Evolutionary conservation across 2,797 vertebrate genomes (phyloP).

Genomic region (Potorous gilbertii): DNA sequence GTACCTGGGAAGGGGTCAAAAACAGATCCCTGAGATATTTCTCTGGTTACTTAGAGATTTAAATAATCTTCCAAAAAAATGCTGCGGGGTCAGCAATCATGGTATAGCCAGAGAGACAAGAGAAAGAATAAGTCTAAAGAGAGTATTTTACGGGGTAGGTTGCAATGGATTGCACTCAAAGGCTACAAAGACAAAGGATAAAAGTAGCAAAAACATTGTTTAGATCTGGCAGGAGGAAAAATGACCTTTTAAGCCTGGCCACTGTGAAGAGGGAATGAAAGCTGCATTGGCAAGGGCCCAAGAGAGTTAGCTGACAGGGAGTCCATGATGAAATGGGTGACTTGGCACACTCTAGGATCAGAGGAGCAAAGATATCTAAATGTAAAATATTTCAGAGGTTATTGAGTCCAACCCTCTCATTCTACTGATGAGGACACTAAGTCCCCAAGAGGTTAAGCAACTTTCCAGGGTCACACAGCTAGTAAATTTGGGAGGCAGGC

Average conservation of each 20-base stretch:
- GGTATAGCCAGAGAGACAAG: background rate
- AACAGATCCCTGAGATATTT: background rate
- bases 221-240: background rate
- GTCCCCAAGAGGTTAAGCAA: background rate
- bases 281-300: background rate
- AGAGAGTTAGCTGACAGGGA: background rate
- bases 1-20: background rate
- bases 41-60: background rate
- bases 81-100: background rate
- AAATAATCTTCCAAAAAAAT: background rate
- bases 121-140: background rate
- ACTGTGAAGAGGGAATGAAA: background rate
- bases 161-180: background rate
- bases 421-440: background rate
- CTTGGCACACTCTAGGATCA: background rate
- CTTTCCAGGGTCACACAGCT: background rate
- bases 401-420: background rate
- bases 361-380: background rate
- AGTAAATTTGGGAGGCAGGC: background rate
- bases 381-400: background rate
- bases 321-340: background rate
- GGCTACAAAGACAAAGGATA: background rate
- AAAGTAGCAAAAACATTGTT: background rate
- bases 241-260: background rate
- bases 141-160: background rate